Evolutionary conservation across 92 coral and sea anemone species (phyloP).

Genomic region (Muricea muricata): DNA sequence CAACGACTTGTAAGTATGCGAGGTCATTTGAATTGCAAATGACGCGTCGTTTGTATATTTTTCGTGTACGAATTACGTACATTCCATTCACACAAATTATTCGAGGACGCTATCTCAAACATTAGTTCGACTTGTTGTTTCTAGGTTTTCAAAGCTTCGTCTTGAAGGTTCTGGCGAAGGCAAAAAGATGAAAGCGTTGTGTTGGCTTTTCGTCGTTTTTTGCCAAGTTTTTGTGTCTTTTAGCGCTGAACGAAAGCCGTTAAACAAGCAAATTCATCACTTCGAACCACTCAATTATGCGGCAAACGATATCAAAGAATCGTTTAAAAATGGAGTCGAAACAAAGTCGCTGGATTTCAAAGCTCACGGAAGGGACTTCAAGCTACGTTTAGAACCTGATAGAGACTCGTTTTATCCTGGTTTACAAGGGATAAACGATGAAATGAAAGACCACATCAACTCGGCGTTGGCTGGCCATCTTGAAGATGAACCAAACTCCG

Average conservation of each 20-base stretch:
- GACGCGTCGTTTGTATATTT: conserved; percentile 13
- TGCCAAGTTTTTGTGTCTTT: conserved; percentile 5
- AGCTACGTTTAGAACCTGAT: conserved; percentile 74
- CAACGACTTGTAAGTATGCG: conserved; percentile 12
- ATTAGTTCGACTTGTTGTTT: no score
- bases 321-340: conserved; percentile 62
- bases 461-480: conserved; percentile 70
- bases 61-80: neutral
- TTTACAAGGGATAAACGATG: conserved; percentile 69
- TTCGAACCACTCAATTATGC: conserved; percentile 79
- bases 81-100: neutral
- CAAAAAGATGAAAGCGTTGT: neutral
- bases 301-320: conserved; percentile 52
- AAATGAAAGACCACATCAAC: conserved; percentile 69
- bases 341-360: conserved; percentile 72
- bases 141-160: neutral
- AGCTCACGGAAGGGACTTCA: conserved; percentile 73
- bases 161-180: neutral
- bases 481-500: conserved; percentile 67
- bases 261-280: conserved; percentile 74
- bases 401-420: conserved; percentile 71
- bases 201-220: neutral
- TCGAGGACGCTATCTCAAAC: conserved; percentile 14
- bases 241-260: conserved; percentile 42
- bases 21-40: conserved; percentile 38